Evolutionary conservation across 2,888 invertebrate genomes (phyloP), one percentile per base, ranked within the genome.

Genomic region (Margaritifera margaritifera): DNA sequence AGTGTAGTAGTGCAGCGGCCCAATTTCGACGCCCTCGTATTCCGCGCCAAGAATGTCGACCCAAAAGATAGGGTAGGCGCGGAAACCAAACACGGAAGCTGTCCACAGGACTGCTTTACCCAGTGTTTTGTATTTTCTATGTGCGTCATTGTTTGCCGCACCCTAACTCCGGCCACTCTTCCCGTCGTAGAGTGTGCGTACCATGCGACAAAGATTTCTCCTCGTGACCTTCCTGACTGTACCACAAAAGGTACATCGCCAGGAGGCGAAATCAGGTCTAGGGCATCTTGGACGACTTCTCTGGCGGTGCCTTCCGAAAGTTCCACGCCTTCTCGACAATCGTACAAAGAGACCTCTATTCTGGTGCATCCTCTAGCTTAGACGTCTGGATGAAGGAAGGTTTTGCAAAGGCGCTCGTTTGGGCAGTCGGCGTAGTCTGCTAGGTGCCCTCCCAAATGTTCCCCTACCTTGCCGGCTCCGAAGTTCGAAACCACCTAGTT

Each of bases 401-500:
- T n/a, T n/a, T n/a, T n/a, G n/a, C n/a, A n/a, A n/a, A n/a, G n/a
- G 19, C 22, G 58, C 58, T n/a, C 15, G 58, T 58, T 58, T 22
- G 58, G 58, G 19, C 22, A 22, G 24, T 58, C 58, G 58, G 24
- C 59, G 59, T 59, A 59, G 59, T 65, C 66, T 50, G 66, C 58
- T 22, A 65, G 65, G 52, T 65, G 53, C 24, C 53, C 64, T 6
- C 64, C 53, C 8, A 64, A 24, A 5, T 19, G 54, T 42, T 64
- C 55, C 55, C 50, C 52, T 6, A 62, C 53, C 52, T 62, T 53
- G 50, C 53, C 62, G 15, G 64, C 64, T 42, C 31, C 66, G 59
- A 65, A 65, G 58, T 50, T 65, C 66, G 66, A 58, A 3, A 58
- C 66, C 5, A 65, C 66, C 20, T 65, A 59, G 52, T 65, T 58